Percentiles rank a stretch among this genome's conserved stretches.
Evolutionary conservation across 1,140 invertebrate species (phyloP).

Genomic region (Cotesia glomerata): DNA sequence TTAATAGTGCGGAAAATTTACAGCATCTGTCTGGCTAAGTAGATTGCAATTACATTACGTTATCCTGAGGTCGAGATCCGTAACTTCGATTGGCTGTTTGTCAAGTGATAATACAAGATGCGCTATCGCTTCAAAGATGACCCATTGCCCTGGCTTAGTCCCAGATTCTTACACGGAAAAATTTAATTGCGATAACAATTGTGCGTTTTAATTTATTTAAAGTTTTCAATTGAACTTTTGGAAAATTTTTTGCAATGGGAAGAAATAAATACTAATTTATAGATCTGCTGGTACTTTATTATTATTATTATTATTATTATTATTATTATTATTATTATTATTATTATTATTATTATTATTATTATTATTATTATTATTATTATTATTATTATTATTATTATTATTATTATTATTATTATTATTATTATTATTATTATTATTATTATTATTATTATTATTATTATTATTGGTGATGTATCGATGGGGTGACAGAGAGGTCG

Average conservation of each 20-base stretch:
- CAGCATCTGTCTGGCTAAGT: no score
- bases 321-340: no score
- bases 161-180: constrained; percentile 2
- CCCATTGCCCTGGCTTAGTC: constrained; percentile 28
- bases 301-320: no score
- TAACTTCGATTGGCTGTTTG: constrained; percentile 38
- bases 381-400: no score
- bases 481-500: constrained; percentile 3
- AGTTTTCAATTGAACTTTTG: no score
- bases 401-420: no score
- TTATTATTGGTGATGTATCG: background rate
- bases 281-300: no score
- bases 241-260: background rate
- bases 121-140: constrained; percentile 40
- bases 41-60: constrained; percentile 24
- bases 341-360: no score
- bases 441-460: background rate
- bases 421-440: no score
- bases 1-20: no score
- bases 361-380: no score
- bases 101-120: constrained; percentile 37
- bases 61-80: constrained; percentile 39
- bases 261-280: background rate
- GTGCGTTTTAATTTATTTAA: background rate
- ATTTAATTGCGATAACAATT: background rate